Conservation (phyloP, 92 coral and sea anemone genomes). For the Zoanthus gigantus region DNA sequence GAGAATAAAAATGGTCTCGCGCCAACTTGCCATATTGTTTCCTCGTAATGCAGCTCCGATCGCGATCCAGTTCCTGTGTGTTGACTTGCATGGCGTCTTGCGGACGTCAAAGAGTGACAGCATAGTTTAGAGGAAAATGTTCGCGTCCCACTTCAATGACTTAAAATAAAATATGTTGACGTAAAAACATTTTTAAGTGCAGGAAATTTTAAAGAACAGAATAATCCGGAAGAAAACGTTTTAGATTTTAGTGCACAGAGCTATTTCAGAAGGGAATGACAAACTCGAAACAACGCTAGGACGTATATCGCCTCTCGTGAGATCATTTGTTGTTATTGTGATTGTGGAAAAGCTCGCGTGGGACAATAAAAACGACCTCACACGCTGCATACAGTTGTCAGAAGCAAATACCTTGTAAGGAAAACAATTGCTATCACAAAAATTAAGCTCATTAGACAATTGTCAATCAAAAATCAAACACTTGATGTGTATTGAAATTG, state of each 20-base stretch:
- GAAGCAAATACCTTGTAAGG: too few relatives aligned
- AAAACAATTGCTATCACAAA: too few relatives aligned
- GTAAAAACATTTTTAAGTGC: neutral
- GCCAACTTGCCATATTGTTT: slow-evolving; percentile 26
- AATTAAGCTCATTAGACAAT: too few relatives aligned
- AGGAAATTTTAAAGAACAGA: slow-evolving; percentile 9
- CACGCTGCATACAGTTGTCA: too few relatives aligned
- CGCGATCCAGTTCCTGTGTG: neutral
- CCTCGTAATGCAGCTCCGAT: neutral
- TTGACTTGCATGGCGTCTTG: neutral
- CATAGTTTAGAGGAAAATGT: neutral
- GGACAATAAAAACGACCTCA: too few relatives aligned
- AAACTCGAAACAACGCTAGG: neutral
- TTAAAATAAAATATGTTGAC: slow-evolving; percentile 6
- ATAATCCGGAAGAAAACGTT: neutral
- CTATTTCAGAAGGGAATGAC: neutral
- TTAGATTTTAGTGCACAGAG: neutral
- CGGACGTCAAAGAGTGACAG: neutral
- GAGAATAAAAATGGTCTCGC: slow-evolving; percentile 24
- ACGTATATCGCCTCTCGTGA: neutral
- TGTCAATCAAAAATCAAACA: too few relatives aligned
- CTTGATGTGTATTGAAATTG: too few relatives aligned
- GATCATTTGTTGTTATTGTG: slow-evolving; percentile 2
- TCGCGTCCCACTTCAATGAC: neutral
- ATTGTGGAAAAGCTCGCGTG: neutral